Evolutionary conservation across 2,888 invertebrate species (phyloP).

Genomic region (Rapana venosa): DNA sequence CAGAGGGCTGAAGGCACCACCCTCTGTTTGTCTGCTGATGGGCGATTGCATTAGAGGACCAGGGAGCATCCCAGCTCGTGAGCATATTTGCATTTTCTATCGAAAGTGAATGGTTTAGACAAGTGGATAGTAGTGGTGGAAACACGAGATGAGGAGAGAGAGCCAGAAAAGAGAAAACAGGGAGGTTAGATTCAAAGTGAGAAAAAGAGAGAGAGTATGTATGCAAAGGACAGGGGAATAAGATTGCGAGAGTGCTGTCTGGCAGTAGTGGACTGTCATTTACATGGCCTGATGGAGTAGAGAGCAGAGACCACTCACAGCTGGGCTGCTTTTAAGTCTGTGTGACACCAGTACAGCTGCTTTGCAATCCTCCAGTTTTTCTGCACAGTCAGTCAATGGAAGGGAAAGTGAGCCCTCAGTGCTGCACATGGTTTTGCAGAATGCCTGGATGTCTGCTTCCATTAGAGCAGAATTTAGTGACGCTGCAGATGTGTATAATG

Average conservation of each 20-base stretch:
- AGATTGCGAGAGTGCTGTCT: not conserved
- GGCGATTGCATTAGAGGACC: slow-evolving; percentile 42
- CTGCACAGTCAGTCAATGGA: no score
- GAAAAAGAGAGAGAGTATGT: not conserved
- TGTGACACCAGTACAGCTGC: no score
- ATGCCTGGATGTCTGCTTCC: no score
- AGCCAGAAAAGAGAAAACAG: not conserved
- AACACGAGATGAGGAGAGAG: not conserved
- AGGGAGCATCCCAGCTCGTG: not conserved
- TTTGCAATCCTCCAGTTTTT: no score
- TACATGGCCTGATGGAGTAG: slow-evolving; percentile 21
- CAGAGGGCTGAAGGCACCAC: slow-evolving; percentile 4
- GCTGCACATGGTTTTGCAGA: no score
- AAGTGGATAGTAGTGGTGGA: not conserved
- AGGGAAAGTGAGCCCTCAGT: no score
- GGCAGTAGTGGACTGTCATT: not conserved
- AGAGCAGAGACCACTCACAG: no score
- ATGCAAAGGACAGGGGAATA: not conserved
- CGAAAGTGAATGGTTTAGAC: slow-evolving; percentile 25
- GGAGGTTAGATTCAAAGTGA: not conserved
- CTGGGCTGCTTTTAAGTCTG: no score
- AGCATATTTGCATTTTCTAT: slow-evolving; percentile 45
- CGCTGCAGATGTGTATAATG: no score
- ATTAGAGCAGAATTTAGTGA: no score
- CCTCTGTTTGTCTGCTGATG: slow-evolving; percentile 33